Percentiles rank a stretch among this genome's conserved stretches.
These are phyloP conservation scores for Habropoda laboriosa DNA, from an alignment of 1,140 invertebrate genomes.

Conservation along the genomic window DNA sequence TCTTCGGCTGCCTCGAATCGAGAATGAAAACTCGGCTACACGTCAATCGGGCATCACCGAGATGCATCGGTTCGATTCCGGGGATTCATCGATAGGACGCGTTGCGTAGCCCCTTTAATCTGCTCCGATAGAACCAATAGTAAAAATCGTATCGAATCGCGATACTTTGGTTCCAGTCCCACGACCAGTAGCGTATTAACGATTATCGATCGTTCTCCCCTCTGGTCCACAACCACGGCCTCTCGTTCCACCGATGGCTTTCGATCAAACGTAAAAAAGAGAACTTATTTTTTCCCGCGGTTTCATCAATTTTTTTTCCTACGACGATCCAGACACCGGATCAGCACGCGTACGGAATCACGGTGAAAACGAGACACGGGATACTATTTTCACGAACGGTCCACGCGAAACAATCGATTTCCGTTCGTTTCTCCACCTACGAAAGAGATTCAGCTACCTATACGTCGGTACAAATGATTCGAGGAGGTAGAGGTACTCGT, in stretches of 20 bases:
- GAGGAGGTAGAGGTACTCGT: slow-evolving; percentile 34
- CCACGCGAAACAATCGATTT: not conserved
- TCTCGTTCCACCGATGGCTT: not conserved
- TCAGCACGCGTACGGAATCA: not conserved
- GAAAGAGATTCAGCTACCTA: slow-evolving; percentile 29
- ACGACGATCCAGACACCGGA: too few relatives aligned
- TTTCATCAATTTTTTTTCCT: slow-evolving; percentile 23
- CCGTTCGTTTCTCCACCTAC: slow-evolving; percentile 39
- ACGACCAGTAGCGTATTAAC: not conserved
- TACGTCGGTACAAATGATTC: slow-evolving; percentile 27
- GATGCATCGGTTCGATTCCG: not conserved
- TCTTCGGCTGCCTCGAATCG: not conserved
- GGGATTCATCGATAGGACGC: not conserved
- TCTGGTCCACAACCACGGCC: too few relatives aligned
- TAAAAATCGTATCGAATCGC: slow-evolving; percentile 17
- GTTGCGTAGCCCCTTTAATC: slow-evolving; percentile 7
- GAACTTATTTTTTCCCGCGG: not conserved
- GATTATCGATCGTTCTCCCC: not conserved
- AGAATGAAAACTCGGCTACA: not conserved
- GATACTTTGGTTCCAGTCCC: too few relatives aligned
- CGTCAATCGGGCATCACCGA: not conserved
- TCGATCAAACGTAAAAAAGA: slow-evolving; percentile 26
- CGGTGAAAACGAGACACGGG: too few relatives aligned
- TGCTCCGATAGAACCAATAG: not conserved
- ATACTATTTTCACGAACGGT: not conserved